Conservation (phyloP, 2,113 vertebrate species). For the Neotragus moschatus region DNA sequence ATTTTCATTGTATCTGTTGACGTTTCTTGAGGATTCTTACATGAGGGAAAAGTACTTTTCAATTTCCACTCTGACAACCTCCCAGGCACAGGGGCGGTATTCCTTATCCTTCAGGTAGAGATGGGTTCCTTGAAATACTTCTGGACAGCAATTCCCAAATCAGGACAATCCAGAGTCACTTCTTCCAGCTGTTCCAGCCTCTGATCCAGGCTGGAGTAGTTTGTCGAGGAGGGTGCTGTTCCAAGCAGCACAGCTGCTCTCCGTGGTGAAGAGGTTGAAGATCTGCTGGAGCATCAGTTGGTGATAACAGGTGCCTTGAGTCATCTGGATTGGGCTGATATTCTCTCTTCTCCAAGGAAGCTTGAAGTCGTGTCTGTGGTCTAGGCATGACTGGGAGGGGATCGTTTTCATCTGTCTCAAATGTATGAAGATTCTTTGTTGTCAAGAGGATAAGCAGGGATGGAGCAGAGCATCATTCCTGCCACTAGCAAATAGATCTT, state of each 20-base stretch:
- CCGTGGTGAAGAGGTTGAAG: no score
- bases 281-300: no score
- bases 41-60: neutral
- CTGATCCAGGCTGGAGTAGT: neutral
- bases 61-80: neutral
- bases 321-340: neutral
- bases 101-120: neutral
- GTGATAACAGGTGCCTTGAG: neutral
- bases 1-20: neutral
- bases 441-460: neutral
- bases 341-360: neutral
- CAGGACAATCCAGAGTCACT: neutral
- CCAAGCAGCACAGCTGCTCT: no score
- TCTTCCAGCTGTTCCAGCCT: rapidly evolving
- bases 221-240: no score
- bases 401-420: no score
- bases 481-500: neutral
- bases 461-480: neutral
- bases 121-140: neutral
- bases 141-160: neutral
- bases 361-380: neutral
- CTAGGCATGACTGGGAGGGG: neutral
- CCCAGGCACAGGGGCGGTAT: neutral
- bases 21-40: neutral
- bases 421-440: neutral